A percentile compares a stretch with the other conserved stretches of the same genome.
Conservation (phyloP, 2,797 vertebrate genomes). For the Stomatorhinus walkeri region DNA sequence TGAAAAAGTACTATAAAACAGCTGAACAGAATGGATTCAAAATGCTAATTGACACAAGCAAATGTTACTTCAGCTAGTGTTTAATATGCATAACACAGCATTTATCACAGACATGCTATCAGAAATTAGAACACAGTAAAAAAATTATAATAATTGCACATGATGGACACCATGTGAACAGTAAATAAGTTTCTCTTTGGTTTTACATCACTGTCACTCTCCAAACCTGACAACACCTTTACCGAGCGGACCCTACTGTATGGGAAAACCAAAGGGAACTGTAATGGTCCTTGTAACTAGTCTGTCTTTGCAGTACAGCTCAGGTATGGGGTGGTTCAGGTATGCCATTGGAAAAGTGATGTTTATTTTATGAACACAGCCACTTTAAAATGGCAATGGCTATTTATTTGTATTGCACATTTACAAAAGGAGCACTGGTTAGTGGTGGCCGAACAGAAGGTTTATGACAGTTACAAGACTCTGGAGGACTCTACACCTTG, state of each 20-base stretch:
- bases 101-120: not conserved
- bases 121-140: not conserved
- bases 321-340: not conserved
- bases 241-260: not conserved
- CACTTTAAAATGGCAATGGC: no score
- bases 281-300: not conserved
- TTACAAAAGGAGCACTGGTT: no score
- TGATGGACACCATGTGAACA: not conserved
- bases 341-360: not conserved
- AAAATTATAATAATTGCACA: not conserved
- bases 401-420: no score
- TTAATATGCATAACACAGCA: not conserved
- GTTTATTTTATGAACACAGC: no score
- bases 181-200: not conserved
- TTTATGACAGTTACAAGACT: no score
- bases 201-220: not conserved
- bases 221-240: not conserved
- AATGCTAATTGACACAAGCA: no score
- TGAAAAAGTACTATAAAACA: no score
- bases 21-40: no score
- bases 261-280: not conserved
- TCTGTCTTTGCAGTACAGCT: not conserved
- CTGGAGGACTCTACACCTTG: no score
- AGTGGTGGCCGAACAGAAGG: no score
- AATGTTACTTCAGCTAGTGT: no score